A percentile compares a stretch with the other conserved stretches of the same genome.
Conservation (phyloP, 2,888 invertebrate species). For the Tromatobia lineatoria region DNA sequence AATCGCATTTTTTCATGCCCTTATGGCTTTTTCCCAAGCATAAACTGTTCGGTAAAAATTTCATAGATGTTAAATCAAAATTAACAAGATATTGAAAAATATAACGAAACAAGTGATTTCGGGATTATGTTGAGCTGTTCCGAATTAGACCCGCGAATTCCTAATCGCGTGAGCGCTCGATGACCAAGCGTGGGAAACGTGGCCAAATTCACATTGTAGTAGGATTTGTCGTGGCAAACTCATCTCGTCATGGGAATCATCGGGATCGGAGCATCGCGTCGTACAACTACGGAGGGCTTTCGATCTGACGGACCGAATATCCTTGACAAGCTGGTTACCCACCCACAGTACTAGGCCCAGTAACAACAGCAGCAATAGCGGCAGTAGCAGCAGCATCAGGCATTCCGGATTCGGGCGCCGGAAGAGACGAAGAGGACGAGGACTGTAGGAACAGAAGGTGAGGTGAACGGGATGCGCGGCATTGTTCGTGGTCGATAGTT, state of each 20-base stretch:
- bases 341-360: conserved; percentile 19
- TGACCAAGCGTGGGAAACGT: not conserved
- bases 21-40: too few species aligned
- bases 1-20: too few species aligned
- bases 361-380: conserved; percentile 6
- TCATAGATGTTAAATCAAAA: too few species aligned
- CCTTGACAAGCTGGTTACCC: conserved; percentile 68
- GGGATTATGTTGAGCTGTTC: not conserved
- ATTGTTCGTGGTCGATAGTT: conserved; percentile 80
- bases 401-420: conserved; percentile 27
- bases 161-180: not conserved
- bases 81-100: too few species aligned
- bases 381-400: conserved; percentile 20
- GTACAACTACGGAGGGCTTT: conserved; percentile 61
- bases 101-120: too few species aligned
- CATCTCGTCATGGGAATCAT: conserved; percentile 36
- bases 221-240: conserved; percentile 22
- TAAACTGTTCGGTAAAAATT: too few species aligned
- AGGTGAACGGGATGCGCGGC: conserved; percentile 57
- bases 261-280: conserved; percentile 56
- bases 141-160: not conserved
- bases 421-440: conserved; percentile 17
- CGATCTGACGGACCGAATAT: conserved; percentile 66
- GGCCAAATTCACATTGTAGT: conserved; percentile 16
- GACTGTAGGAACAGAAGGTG: conserved; percentile 13